Evolutionary conservation across 2,888 invertebrate species (phyloP).

Genomic region (Trachelus stipa): DNA sequence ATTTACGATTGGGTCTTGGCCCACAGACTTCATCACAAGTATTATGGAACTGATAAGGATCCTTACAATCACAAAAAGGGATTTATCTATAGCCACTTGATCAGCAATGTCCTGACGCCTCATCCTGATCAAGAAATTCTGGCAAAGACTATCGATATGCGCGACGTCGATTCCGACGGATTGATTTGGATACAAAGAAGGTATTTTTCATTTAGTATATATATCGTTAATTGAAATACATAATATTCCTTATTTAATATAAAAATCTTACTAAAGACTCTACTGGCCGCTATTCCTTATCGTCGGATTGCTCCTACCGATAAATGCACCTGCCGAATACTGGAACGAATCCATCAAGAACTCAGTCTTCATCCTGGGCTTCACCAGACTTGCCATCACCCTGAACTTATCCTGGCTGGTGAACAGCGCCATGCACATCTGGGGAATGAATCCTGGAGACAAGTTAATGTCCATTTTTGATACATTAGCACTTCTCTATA

Average conservation of each 20-base stretch:
- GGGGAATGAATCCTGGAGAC: slow-evolving; percentile 78
- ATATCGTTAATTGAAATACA: background rate
- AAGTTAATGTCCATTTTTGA: slow-evolving; percentile 72
- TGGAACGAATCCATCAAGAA: slow-evolving; percentile 78
- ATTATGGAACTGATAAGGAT: slow-evolving; percentile 81
- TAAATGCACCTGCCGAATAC: slow-evolving; percentile 83
- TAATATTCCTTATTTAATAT: background rate
- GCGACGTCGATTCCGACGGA: slow-evolving; percentile 81
- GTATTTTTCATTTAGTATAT: slow-evolving; percentile 64
- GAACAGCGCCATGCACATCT: slow-evolving; percentile 78
- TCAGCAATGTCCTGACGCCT: slow-evolving; percentile 76
- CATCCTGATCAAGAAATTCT: slow-evolving; percentile 75
- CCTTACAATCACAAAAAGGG: slow-evolving; percentile 84
- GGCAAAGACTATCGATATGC: slow-evolving; percentile 79
- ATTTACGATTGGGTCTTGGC: slow-evolving; percentile 87
- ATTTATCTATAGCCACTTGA: slow-evolving; percentile 84
- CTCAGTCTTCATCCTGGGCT: slow-evolving; percentile 76
- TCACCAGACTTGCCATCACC: slow-evolving; percentile 75
- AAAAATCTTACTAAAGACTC: slow-evolving; percentile 68
- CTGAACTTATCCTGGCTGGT: slow-evolving; percentile 78
- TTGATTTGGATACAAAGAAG: slow-evolving; percentile 85
- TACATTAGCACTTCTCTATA: slow-evolving; percentile 45
- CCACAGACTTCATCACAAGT: slow-evolving; percentile 86
- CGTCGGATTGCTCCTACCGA: slow-evolving; percentile 76
- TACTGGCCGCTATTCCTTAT: slow-evolving; percentile 78